These are phyloP conservation scores for Scolanthus callimorphus DNA, from an alignment of 92 coral and sea anemone species.

Conservation along the genomic window DNA sequence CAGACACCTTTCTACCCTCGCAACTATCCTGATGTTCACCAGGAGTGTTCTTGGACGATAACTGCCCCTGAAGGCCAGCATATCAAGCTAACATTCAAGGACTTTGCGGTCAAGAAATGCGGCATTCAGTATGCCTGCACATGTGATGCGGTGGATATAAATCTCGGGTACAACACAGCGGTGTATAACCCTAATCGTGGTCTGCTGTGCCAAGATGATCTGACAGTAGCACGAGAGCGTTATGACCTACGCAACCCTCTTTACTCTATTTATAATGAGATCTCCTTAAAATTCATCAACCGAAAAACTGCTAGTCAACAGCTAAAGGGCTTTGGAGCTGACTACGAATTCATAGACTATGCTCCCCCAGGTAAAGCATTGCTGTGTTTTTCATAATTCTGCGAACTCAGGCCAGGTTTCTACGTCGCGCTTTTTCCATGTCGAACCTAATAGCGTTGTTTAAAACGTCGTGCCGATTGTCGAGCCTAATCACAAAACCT, in stretches of 20 bases:
- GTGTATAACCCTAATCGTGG: not conserved
- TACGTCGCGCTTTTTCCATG: not conserved
- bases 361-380: constrained; percentile 17
- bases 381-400: too few relatives aligned
- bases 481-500: too few relatives aligned
- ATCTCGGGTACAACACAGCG: not conserved
- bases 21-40: constrained; percentile 21
- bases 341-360: not conserved
- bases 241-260: not conserved
- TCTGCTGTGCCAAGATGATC: not conserved
- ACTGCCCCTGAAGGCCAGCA: constrained; percentile 31
- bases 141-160: constrained; percentile 4
- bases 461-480: not conserved
- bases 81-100: constrained; percentile 13
- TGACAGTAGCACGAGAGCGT: not conserved
- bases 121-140: constrained; percentile 1
- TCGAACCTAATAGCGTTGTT: not conserved
- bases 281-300: constrained; percentile 2
- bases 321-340: constrained; percentile 12
- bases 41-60: constrained; percentile 27
- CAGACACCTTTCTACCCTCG: constrained; percentile 27
- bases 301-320: not conserved
- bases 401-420: not conserved
- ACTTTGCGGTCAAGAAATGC: not conserved
- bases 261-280: constrained; percentile 5